Base-by-base conservation (phyloP, 2,888 invertebrate species). In the Ophion ventricosus region DNA sequence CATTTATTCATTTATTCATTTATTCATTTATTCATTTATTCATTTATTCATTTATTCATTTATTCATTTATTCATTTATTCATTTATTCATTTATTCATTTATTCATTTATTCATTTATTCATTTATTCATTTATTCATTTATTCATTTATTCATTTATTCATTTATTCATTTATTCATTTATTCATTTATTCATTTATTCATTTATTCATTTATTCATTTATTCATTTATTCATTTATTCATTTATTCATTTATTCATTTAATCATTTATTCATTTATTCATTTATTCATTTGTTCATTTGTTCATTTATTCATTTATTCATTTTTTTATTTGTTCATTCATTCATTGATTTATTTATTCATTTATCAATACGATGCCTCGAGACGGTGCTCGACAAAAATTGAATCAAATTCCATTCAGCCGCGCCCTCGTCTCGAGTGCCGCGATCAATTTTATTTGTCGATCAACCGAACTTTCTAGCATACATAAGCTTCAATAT, bases 391-490 rank as follows among this genome's bases (percentile, higher is more conserved):
- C 14, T 43, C 11, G 26, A 26, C n/a, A 23, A 26, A 63, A 4
- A 63, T 61, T 43, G 49, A 61, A 73, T 73, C 20, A 54, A 64
- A 74, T 74, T 74, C 7, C 29, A 29, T 74, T 49, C 35, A 64
- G 29, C 5, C 26, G 26, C n/a, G 25, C 17, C 17, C 1, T 29
- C 17, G 57, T 23, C 57, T 54, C 17, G 49, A 61, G 17, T 49
- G 56, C 26, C n/a, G 61, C 23, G 57, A 70, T 23, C 64, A 23
- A 40, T 67, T 25, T 80, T 67, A 74, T 76, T 75, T 70, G 61
- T 77, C 76, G 76, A 76, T 80, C 73, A 83, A 26, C 23, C 57
- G 20, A 25, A 25, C n/a, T 64, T 35, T 26, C 29, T 61, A 10
- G 23, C 54, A 59, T 70, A 59, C 35, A 26, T 57, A 43, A 73